A percentile compares a stretch with the other conserved stretches of the same genome.
Conservation (phyloP, 1,140 invertebrate genomes). For the Oscheius sp. region DNA sequence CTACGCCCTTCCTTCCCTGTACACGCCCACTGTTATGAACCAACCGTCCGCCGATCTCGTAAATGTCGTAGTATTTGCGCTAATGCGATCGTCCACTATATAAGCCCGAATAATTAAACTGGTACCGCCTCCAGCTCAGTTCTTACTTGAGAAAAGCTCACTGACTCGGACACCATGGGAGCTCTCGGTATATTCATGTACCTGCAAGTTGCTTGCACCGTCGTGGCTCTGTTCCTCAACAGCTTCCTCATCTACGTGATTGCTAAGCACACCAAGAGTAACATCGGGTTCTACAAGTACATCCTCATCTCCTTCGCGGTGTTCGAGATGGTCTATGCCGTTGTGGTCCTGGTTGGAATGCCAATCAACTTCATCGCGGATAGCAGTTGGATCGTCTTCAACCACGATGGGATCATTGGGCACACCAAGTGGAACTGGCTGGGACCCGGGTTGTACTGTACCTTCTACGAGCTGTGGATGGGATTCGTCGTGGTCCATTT, state of each 20-base stretch:
- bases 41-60: too few species aligned
- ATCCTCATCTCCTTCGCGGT: not conserved
- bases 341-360: not conserved
- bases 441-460: not conserved
- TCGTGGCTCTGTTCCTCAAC: not conserved
- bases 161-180: too few species aligned
- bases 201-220: not conserved
- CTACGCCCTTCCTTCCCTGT: too few species aligned
- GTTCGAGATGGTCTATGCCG: not conserved
- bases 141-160: too few species aligned
- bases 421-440: not conserved
- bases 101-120: too few species aligned
- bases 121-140: too few species aligned
- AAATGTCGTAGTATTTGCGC: too few species aligned
- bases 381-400: not conserved
- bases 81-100: too few species aligned
- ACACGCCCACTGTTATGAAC: too few species aligned
- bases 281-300: not conserved
- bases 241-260: conserved; percentile 5
- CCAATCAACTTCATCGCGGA: conserved; percentile 1
- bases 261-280: not conserved
- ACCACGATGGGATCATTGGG: not conserved
- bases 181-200: not conserved
- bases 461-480: conserved; percentile 4
- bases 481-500: not conserved